Conservation (phyloP, 2,113 vertebrate genomes). For the Eulemur rufifrons region DNA sequence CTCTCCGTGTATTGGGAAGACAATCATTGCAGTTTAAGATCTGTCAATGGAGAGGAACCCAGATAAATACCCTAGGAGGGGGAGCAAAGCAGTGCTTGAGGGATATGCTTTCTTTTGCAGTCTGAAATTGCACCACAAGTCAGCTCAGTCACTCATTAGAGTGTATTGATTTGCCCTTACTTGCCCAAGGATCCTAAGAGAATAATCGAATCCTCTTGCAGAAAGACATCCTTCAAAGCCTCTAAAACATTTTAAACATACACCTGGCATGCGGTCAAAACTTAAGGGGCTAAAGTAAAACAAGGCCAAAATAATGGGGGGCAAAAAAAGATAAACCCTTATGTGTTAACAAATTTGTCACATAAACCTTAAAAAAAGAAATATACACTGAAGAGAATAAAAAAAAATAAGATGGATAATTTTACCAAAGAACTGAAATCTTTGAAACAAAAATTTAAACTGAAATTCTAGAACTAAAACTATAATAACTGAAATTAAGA, state of each 20-base stretch:
- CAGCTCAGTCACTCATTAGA: conserved; percentile 32
- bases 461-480: not conserved
- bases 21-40: not conserved
- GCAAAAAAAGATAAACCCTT: rapidly evolving
- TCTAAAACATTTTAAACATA: not conserved
- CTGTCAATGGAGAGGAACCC: not conserved
- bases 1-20: not conserved
- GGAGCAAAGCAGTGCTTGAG: not conserved
- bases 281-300: conserved; percentile 8
- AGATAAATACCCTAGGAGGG: not conserved
- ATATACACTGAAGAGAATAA: not conserved
- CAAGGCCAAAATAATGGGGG: not conserved
- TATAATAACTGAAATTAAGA: not conserved
- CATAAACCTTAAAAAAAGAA: not conserved
- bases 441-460: not conserved
- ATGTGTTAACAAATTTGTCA: not conserved
- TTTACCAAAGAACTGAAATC: not conserved
- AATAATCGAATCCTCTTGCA: conserved; percentile 29
- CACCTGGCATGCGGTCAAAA: conserved; percentile 5
- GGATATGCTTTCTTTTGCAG: not conserved
- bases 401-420: not conserved
- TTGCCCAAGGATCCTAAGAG: not conserved
- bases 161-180: conserved; percentile 34
- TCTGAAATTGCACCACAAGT: not conserved
- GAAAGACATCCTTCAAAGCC: conserved; percentile 46